Percentiles rank a stretch among this genome's conserved stretches.
Conservation (phyloP, 2,113 vertebrate genomes). For the Passerina amoena region DNA sequence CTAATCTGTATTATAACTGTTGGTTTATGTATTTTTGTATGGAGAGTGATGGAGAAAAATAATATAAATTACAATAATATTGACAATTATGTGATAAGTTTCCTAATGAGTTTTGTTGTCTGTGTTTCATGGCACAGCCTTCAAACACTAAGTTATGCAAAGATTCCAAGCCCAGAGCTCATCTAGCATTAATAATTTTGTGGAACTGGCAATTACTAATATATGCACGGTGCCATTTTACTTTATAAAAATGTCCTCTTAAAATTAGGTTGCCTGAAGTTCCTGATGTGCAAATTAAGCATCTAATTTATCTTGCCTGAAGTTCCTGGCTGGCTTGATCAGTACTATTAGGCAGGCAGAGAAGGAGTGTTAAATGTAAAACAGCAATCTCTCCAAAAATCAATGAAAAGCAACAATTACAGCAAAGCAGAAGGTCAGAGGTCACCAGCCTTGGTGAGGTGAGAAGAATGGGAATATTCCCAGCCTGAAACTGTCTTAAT, state of each 20-base stretch:
- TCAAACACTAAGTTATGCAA: slow-evolving; percentile 23
- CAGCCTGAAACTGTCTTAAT: not conserved
- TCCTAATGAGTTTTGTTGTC: slow-evolving; percentile 1
- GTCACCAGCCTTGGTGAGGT: not conserved
- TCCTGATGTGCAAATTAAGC: slow-evolving; percentile 72
- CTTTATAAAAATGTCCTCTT: slow-evolving; percentile 73
- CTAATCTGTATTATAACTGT: not conserved
- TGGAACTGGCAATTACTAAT: slow-evolving; percentile 48
- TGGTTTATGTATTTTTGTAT: not conserved
- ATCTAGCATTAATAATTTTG: slow-evolving; percentile 63
- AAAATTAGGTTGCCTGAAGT: slow-evolving; percentile 72
- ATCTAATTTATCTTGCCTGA: slow-evolving; percentile 71
- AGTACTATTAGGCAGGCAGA: slow-evolving; percentile 30
- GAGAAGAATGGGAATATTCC: not conserved
- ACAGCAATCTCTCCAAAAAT: not conserved
- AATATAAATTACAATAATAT: not conserved
- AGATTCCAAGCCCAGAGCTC: slow-evolving; percentile 47
- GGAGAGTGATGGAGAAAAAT: not conserved
- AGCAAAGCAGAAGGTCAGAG: not conserved
- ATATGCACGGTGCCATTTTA: slow-evolving; percentile 47
- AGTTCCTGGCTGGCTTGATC: slow-evolving; percentile 49
- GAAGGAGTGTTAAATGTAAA: slow-evolving; percentile 31
- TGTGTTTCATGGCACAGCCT: not conserved
- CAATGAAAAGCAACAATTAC: not conserved
- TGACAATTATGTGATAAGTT: not conserved